Evolutionary conservation across 2,113 vertebrate genomes (phyloP).

Genomic region (Tonatia bakeri): DNA sequence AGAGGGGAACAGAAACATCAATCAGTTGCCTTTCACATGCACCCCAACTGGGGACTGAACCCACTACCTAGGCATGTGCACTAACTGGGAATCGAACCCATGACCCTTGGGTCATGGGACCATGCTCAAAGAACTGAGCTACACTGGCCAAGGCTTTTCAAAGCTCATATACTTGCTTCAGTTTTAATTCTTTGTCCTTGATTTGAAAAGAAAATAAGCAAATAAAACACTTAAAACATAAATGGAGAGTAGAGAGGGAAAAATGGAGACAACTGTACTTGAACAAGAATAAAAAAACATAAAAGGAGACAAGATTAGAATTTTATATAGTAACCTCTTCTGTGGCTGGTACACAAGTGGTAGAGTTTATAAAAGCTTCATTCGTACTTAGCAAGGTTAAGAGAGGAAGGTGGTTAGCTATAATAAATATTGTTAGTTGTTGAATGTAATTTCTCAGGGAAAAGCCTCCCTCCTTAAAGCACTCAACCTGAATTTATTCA

Average conservation of each 20-base stretch:
- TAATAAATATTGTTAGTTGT: constrained; percentile 54
- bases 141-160: background rate
- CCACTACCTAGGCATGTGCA: no score
- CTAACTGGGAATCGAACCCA: no score
- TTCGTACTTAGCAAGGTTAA: constrained; percentile 44
- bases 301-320: background rate
- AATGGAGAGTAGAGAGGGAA: background rate
- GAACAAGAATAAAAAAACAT: no score
- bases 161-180: background rate
- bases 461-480: constrained; percentile 9
- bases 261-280: no score
- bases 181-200: background rate
- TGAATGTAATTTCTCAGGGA: background rate
- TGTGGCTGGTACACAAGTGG: background rate
- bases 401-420: constrained; percentile 38
- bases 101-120: no score
- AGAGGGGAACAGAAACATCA: no score
- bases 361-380: constrained; percentile 38
- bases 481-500: background rate
- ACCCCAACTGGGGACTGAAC: no score
- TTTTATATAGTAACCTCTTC: background rate
- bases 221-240: background rate
- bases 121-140: no score
- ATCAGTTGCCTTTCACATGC: no score
- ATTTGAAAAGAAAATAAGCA: background rate